These are phyloP conservation scores for Meda fulgida DNA, from an alignment of 2,797 vertebrate species.

Conservation along the genomic window DNA sequence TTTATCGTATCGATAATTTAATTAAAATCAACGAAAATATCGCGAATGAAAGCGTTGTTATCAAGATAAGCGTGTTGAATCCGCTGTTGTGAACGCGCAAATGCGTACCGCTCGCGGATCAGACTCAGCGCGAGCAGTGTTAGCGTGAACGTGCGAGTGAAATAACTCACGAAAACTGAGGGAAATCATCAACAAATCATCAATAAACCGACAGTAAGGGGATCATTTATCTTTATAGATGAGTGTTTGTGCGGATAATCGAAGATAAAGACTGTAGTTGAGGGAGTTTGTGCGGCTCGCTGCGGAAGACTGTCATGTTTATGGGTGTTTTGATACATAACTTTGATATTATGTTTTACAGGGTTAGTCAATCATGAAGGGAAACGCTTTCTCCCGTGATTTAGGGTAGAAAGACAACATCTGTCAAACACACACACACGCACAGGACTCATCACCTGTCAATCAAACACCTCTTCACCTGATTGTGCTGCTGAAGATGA, in stretches of 20 bases:
- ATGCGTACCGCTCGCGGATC: background rate
- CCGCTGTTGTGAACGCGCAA: background rate
- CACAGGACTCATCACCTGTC: background rate
- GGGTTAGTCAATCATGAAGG: slow-evolving; percentile 52
- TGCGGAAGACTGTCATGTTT: background rate
- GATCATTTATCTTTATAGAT: background rate
- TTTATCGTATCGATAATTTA: no score
- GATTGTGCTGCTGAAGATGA: background rate
- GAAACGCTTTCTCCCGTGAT: slow-evolving; percentile 53
- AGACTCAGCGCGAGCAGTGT: background rate
- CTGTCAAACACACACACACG: background rate
- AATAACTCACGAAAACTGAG: slow-evolving; percentile 18
- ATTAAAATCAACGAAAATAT: no score
- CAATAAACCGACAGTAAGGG: background rate
- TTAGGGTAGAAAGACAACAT: slow-evolving; percentile 41
- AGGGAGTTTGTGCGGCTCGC: background rate
- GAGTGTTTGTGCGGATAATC: background rate
- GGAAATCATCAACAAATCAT: background rate
- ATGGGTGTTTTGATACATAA: background rate
- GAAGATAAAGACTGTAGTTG: no score
- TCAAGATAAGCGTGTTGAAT: background rate
- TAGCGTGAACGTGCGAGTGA: slow-evolving; percentile 12
- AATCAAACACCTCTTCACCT: background rate
- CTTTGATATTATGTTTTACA: background rate
- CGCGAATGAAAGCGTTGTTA: no score